Evolutionary conservation across 2,888 invertebrate genomes (phyloP), one percentile per base, ranked within the genome.

Genomic region (Cantharis nigra): DNA sequence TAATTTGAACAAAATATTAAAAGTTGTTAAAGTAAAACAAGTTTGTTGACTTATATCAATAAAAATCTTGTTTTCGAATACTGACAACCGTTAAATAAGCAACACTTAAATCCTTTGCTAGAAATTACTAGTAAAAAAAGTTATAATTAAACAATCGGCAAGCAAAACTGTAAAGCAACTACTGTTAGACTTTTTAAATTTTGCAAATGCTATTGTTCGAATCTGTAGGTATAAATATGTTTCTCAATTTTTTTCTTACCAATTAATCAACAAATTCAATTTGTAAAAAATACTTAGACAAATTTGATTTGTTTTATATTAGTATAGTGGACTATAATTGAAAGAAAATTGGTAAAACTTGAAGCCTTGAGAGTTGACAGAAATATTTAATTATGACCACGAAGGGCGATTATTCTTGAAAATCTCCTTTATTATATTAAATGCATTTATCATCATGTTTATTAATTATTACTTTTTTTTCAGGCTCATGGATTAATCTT

Each of bases 401-500:
- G 4, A 33, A 33, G 13, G 13, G 13, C 26, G 26, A 26, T 26
- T 26, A 26, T 26, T 23, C 23, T 23, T 23, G 23, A 5, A 23
- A 23, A 23, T 23, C 23, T 16, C 16, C 16, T 16, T 16, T 16
- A 16, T 16, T 16, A 16, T 16, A 16, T 16, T 16, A 16, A 16
- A 16, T 16, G 16, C 16, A 16, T 16, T 11, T 11, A 30, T 3
- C 28, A 10, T n/a, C 13, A 63, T 26, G 49, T 20, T 30, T 16
- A 18, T 70, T 23, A 69, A 30, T 74, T 72, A 70, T 80, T 63
- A 16, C 80, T 81, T 75, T 77, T 80, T 69, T 71, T 69, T 70
- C 20, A 73, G 72, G 63, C 69, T 77, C 78, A 77, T 80, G 80
- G 80, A 69, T 63, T 75, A 71, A 82, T 82, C 83, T 81, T 83